phyloP scores from a whole-genome alignment of 2,888 invertebrate genomes.

The Chrysolina oricalcia region DNA sequence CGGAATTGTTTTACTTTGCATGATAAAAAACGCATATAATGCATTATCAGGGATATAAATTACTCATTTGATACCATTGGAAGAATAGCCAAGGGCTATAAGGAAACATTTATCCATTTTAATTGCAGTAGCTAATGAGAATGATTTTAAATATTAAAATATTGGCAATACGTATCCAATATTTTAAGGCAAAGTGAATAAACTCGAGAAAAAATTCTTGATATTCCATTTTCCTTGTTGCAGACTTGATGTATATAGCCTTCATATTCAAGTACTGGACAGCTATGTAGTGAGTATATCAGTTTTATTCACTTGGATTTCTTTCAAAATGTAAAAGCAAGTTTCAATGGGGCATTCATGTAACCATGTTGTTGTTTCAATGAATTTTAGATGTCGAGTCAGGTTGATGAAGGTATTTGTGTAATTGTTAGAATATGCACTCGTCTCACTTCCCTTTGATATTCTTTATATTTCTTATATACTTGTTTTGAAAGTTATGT shows the following conservation, averaged over 20 bases:
- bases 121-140: slow-evolving; percentile 53
- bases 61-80: slow-evolving; percentile 18
- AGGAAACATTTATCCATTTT: slow-evolving; percentile 56
- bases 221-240: slow-evolving; percentile 61
- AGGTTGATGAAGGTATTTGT: neutral
- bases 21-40: slow-evolving; percentile 42
- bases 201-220: neutral
- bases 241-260: slow-evolving; percentile 68
- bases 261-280: slow-evolving; percentile 69
- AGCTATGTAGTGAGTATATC: slow-evolving; percentile 77
- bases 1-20: slow-evolving; percentile 51
- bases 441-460: too few species aligned
- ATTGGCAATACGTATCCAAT: slow-evolving; percentile 8
- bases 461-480: too few species aligned
- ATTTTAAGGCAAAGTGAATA: neutral
- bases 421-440: neutral
- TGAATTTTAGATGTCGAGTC: too few species aligned
- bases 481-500: too few species aligned
- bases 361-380: neutral
- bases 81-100: slow-evolving; percentile 65
- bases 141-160: slow-evolving; percentile 39
- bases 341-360: neutral
- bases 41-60: slow-evolving; percentile 40
- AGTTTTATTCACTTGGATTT: slow-evolving; percentile 31
- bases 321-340: neutral